Evolutionary conservation across 2,797 vertebrate genomes (phyloP).

Genomic region (Carapus acus): DNA sequence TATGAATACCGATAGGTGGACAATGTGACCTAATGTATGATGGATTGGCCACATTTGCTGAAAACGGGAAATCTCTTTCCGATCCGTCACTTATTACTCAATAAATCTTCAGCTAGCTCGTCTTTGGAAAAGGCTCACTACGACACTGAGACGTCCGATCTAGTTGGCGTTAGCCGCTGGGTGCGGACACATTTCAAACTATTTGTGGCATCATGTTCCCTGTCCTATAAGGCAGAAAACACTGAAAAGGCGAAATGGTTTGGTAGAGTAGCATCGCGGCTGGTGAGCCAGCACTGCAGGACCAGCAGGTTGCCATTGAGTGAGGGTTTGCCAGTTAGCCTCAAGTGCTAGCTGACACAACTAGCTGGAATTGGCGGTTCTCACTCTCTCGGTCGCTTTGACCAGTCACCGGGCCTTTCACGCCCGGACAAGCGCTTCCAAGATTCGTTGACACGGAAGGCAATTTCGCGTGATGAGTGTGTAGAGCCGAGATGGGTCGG

Average conservation of each 20-base stretch:
- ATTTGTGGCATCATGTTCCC: accelerated
- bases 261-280: background rate
- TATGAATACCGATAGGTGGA: too few relatives aligned
- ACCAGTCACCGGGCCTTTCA: constrained; percentile 18
- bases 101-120: background rate
- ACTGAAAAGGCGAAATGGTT: background rate
- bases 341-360: constrained; percentile 48
- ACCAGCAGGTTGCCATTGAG: constrained; percentile 1
- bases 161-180: background rate
- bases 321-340: constrained; percentile 17
- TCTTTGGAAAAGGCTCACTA: constrained; percentile 1
- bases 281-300: too few relatives aligned
- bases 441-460: too few relatives aligned
- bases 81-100: background rate
- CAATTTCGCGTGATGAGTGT: too few relatives aligned
- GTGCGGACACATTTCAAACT: background rate
- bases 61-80: background rate
- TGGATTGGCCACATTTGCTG: background rate
- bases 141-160: background rate
- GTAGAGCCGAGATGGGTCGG: background rate
- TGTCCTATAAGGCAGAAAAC: accelerated
- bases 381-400: constrained; percentile 26
- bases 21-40: too few relatives aligned
- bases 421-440: background rate
- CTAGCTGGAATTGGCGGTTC: constrained; percentile 60